phyloP scores from a whole-genome alignment of 2,113 vertebrate genomes.

The Osmerus eperlanus region DNA sequence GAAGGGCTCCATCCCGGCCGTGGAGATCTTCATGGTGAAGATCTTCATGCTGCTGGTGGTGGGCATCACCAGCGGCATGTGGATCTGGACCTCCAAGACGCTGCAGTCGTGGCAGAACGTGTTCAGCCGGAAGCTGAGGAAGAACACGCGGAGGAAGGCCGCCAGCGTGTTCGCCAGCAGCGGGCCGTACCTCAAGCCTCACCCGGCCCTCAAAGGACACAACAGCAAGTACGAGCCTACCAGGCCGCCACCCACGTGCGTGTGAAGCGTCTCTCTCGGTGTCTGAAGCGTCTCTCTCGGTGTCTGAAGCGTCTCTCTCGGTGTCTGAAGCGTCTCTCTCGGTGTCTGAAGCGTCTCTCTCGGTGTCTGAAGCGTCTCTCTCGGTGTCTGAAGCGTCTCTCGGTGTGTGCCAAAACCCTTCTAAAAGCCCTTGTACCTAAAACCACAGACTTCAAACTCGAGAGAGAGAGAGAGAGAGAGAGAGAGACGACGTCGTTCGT shows the following conservation, averaged over 20 bases:
- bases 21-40: slow-evolving; percentile 98
- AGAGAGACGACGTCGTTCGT: slow-evolving; percentile 45
- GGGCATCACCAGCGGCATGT: slow-evolving; percentile 96
- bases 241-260: slow-evolving; percentile 82
- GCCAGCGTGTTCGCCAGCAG: slow-evolving; percentile 82
- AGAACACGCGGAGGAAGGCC: slow-evolving; percentile 84
- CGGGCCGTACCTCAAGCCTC: slow-evolving; percentile 88
- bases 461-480: slow-evolving; percentile 42
- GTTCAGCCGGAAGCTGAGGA: slow-evolving; percentile 85
- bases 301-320: slow-evolving; percentile 65
- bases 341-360: slow-evolving; percentile 64
- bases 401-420: slow-evolving; percentile 27
- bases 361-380: slow-evolving; percentile 64
- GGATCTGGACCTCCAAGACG: slow-evolving; percentile 98
- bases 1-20: slow-evolving; percentile 86
- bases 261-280: slow-evolving; percentile 69
- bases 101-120: slow-evolving; percentile 95
- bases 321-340: slow-evolving; percentile 64
- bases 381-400: no score
- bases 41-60: slow-evolving; percentile 95
- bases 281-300: slow-evolving; percentile 63
- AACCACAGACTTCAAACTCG: slow-evolving; percentile 42
- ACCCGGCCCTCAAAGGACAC: slow-evolving; percentile 82
- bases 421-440: slow-evolving; percentile 48
- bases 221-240: slow-evolving; percentile 84